phyloP scores from a whole-genome alignment of 2,797 vertebrate genomes.

The Lacerta agilis region DNA sequence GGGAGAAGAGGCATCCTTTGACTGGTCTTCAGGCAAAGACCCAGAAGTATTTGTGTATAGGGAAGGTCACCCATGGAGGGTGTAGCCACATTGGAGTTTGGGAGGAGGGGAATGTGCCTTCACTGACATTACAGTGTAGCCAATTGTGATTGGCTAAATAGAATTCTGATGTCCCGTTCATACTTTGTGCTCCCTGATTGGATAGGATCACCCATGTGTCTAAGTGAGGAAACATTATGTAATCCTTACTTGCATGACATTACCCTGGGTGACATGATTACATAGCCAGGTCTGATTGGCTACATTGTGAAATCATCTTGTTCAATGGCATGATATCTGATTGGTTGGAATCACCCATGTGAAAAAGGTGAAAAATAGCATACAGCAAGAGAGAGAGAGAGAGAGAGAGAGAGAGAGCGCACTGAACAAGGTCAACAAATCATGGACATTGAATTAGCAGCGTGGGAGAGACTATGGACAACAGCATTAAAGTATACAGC shows the following conservation, averaged over 20 bases:
- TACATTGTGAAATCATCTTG: not conserved
- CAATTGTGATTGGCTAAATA: not conserved
- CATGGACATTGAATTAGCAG: no score
- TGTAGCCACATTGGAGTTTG: not conserved
- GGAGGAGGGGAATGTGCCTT: conserved; percentile 30
- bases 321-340: not conserved
- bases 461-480: no score
- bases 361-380: not conserved
- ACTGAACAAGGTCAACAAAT: no score
- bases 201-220: not conserved
- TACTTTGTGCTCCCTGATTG: not conserved
- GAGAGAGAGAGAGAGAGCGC: no score
- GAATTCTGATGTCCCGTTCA: not conserved
- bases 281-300: not conserved
- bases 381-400: not conserved
- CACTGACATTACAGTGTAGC: not conserved
- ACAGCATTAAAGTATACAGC: no score
- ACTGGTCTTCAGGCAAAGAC: not conserved
- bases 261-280: not conserved
- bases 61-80: not conserved
- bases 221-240: not conserved
- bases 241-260: no score
- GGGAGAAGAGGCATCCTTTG: not conserved
- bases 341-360: not conserved
- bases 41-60: not conserved